A percentile compares a stretch with the other conserved stretches of the same genome.
Conservation (phyloP, 2,888 invertebrate species). For the Parthenolecanium corni region DNA sequence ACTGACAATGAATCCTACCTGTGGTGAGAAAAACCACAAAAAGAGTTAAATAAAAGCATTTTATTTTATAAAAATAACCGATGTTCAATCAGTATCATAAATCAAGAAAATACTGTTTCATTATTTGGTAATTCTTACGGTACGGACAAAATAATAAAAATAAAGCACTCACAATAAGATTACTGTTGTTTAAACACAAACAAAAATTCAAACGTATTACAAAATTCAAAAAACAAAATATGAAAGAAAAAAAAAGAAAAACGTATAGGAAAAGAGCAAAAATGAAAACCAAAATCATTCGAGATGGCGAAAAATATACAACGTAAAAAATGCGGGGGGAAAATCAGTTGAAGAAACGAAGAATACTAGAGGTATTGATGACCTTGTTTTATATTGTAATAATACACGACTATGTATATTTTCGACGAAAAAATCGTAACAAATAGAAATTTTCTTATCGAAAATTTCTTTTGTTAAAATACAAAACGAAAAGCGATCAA, state of each 20-base stretch:
- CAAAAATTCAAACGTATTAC: constrained; percentile 10
- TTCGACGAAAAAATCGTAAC: background rate
- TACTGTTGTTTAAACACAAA: constrained; percentile 9
- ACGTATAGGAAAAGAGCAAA: constrained; percentile 1
- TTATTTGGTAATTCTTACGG: constrained; percentile 18
- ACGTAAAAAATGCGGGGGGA: background rate
- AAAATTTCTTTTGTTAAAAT: constrained; percentile 10
- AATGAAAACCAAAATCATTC: background rate
- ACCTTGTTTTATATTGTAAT: too few species aligned
- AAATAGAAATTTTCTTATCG: background rate
- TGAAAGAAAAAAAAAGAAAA: constrained; percentile 8
- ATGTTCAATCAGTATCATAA: background rate
- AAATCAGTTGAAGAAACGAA: too few species aligned
- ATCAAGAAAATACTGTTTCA: constrained; percentile 18
- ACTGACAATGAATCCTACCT: too few species aligned
- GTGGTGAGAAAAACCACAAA: too few species aligned
- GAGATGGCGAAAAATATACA: background rate
- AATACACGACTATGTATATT: too few species aligned
- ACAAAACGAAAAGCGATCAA: background rate
- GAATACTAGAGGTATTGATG: too few species aligned
- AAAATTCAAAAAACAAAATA: constrained; percentile 7
- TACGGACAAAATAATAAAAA: constrained; percentile 18
- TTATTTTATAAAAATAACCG: constrained; percentile 15
- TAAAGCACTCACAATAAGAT: constrained; percentile 19
- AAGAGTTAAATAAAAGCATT: constrained; percentile 19